Conservation (phyloP, 2,113 vertebrate genomes). For the Zosterops japonicus region DNA sequence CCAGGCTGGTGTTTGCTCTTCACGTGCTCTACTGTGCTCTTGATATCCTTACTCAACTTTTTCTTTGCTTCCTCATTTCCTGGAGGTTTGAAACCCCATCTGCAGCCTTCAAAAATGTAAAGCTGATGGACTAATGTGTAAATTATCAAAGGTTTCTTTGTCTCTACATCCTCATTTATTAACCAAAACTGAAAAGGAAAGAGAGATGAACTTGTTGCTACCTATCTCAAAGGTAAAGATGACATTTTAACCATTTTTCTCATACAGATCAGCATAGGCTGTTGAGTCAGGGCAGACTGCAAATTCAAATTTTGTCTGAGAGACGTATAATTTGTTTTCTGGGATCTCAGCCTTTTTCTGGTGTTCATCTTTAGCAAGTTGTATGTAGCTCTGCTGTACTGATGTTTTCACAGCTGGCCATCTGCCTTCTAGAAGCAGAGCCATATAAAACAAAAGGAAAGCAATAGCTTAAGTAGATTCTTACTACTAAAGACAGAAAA, state of each 20-base stretch:
- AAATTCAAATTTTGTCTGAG: background rate
- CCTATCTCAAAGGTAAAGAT: background rate
- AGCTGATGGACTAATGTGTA: background rate
- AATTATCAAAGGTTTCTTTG: background rate
- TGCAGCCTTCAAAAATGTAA: background rate
- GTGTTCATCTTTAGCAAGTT: background rate
- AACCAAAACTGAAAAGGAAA: background rate
- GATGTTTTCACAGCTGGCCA: background rate
- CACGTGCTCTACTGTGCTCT: fast-evolving
- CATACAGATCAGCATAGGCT: background rate
- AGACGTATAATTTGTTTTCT: background rate
- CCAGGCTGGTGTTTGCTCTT: fast-evolving
- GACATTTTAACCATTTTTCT: background rate
- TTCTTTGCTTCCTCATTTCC: background rate
- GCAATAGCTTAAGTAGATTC: background rate
- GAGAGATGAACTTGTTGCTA: background rate
- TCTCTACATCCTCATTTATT: background rate
- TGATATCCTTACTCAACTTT: background rate
- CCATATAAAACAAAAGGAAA: background rate
- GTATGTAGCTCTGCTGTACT: background rate
- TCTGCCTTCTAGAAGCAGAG: background rate
- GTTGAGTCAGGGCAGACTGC: background rate
- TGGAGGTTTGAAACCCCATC: background rate
- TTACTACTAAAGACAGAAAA: background rate
- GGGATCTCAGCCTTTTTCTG: background rate